Percentiles rank a stretch among this genome's conserved stretches.
Conservation (phyloP, 2,888 invertebrate genomes). For the Schizaphis graminum region DNA sequence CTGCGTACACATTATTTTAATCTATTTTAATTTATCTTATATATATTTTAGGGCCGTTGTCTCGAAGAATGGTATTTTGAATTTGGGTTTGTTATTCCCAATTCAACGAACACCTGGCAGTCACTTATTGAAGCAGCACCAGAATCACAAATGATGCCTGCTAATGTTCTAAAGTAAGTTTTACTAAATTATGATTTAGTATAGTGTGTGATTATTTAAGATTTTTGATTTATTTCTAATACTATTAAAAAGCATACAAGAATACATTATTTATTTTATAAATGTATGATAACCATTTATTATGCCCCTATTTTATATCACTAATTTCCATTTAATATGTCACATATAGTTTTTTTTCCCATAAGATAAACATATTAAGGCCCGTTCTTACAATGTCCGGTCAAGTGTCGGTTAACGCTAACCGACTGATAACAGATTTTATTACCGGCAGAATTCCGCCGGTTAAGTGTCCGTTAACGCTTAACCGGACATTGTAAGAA, state of each 20-base stretch:
- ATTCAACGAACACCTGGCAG: conserved; percentile 99
- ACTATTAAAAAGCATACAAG: too few relatives aligned
- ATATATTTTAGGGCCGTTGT: conserved; percentile 82
- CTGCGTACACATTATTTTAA: background rate
- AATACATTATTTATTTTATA: too few relatives aligned
- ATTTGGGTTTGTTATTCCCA: conserved; percentile 98
- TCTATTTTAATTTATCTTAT: background rate
- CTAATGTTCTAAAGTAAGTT: conserved; percentile 91
- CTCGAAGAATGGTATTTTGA: conserved; percentile 99
- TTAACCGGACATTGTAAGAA: too few relatives aligned
- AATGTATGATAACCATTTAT: conserved; percentile 45
- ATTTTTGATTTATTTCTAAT: background rate
- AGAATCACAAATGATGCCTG: conserved; percentile 99
- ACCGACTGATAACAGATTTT: too few relatives aligned
- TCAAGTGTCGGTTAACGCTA: too few relatives aligned
- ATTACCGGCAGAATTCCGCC: too few relatives aligned
- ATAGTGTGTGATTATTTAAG: background rate
- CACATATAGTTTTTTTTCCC: background rate
- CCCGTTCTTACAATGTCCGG: too few relatives aligned
- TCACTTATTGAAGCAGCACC: conserved; percentile 98
- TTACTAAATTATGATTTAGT: background rate
- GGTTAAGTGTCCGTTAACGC: too few relatives aligned
- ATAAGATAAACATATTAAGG: background rate
- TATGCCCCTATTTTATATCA: background rate
- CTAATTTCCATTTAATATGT: background rate